Percentiles rank a stretch among this genome's conserved stretches.
Conservation (phyloP, 2,888 invertebrate species). For the Amphipoea oculea region DNA sequence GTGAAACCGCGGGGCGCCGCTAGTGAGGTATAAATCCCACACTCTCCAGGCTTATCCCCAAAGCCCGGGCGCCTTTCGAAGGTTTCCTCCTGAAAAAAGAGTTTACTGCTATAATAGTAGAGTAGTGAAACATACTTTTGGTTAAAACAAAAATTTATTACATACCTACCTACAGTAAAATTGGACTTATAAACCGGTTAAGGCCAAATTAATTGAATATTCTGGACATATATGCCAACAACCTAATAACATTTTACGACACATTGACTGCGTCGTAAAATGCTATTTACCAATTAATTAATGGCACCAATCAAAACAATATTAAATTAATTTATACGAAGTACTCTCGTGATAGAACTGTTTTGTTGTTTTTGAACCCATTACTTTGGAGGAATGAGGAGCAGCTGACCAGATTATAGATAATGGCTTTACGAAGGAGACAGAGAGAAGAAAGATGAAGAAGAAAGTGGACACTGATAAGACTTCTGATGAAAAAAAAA, state of each 20-base stretch:
- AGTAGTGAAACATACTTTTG: background rate
- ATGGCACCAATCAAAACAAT: constrained; percentile 41
- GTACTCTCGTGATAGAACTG: background rate
- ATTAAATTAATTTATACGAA: constrained; percentile 28
- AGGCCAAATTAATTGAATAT: constrained; percentile 33
- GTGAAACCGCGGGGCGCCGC: too few species aligned
- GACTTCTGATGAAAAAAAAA: too few species aligned
- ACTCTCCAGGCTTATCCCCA: background rate
- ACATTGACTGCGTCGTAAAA: constrained; percentile 38
- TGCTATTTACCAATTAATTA: constrained; percentile 40
- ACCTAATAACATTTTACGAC: constrained; percentile 39
- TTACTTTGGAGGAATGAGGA: background rate
- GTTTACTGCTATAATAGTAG: background rate
- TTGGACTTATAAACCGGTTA: background rate
- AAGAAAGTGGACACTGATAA: too few species aligned
- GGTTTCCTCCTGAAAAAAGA: background rate
- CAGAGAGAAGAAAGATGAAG: background rate
- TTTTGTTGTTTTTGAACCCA: constrained; percentile 2
- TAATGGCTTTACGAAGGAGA: background rate
- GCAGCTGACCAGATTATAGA: background rate
- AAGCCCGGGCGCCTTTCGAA: background rate
- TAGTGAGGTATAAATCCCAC: background rate
- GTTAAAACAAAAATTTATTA: constrained; percentile 8
- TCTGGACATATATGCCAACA: background rate
- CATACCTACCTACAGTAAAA: constrained; percentile 4